These are phyloP conservation scores for Procambarus virginalis DNA, from an alignment of 1,140 invertebrate species.

Conservation along the genomic window DNA sequence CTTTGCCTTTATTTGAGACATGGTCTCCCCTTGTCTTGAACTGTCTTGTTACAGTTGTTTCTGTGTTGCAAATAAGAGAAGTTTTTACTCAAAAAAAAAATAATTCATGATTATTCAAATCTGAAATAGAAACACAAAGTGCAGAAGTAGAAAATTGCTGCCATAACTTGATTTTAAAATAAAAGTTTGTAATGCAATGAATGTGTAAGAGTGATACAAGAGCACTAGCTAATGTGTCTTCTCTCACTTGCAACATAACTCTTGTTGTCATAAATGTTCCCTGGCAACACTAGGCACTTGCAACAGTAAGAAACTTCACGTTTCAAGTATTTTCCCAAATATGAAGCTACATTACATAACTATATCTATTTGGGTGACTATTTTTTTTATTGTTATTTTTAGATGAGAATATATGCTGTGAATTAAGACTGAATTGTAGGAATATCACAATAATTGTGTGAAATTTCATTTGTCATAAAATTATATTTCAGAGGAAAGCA, in stretches of 20 bases:
- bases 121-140: background rate
- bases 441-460: too few relatives aligned
- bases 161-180: background rate
- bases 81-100: background rate
- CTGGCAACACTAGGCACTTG: background rate
- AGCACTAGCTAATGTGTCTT: background rate
- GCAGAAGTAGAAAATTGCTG: background rate
- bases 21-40: background rate
- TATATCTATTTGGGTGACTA: too few relatives aligned
- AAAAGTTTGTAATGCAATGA: background rate
- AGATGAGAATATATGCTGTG: too few relatives aligned
- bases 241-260: background rate
- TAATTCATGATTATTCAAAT: background rate
- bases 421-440: too few relatives aligned
- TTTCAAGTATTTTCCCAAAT: too few relatives aligned
- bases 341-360: too few relatives aligned
- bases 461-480: too few relatives aligned
- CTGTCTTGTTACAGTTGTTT: background rate
- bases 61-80: background rate
- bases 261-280: slow-evolving; percentile 6
- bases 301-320: background rate
- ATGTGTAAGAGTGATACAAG: background rate
- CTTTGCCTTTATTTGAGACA: slow-evolving; percentile 6
- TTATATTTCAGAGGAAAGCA: too few relatives aligned
- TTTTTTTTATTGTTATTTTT: too few relatives aligned